These are phyloP conservation scores for Podarcis raffonei DNA, from an alignment of 2,113 vertebrate species.

Conservation along the genomic window DNA sequence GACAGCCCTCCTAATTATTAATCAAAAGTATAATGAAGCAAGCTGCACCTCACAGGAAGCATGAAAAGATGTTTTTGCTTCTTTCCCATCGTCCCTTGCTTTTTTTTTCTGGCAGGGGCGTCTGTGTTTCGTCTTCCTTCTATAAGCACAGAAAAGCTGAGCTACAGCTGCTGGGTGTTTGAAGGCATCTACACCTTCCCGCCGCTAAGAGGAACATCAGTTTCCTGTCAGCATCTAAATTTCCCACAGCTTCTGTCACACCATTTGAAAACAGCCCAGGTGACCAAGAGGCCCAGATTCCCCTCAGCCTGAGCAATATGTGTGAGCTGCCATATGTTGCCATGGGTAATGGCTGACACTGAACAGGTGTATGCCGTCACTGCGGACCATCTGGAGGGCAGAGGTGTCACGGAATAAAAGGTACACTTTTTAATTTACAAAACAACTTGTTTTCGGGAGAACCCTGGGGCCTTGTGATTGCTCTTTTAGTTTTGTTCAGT, in stretches of 20 bases:
- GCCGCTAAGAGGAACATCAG: slow-evolving; percentile 56
- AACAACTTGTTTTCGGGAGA: slow-evolving; percentile 45
- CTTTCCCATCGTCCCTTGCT: slow-evolving; percentile 1
- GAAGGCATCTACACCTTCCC: slow-evolving; percentile 65
- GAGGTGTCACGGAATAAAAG: slow-evolving; percentile 51
- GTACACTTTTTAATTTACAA: slow-evolving; percentile 52
- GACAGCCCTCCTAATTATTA: not conserved
- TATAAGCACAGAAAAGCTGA: slow-evolving; percentile 20
- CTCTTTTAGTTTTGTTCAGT: not conserved
- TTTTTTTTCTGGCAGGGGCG: slow-evolving; percentile 29
- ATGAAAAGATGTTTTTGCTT: not conserved
- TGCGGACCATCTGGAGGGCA: slow-evolving; percentile 74
- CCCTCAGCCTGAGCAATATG: slow-evolving; percentile 70
- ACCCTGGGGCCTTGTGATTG: not conserved
- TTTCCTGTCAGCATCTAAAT: slow-evolving; percentile 71
- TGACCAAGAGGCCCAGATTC: slow-evolving; percentile 70
- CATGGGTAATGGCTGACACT: slow-evolving; percentile 72
- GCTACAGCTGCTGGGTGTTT: slow-evolving; percentile 56
- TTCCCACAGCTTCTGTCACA: slow-evolving; percentile 78
- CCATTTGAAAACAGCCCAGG: slow-evolving; percentile 78
- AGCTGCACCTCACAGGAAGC: not conserved
- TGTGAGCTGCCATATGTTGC: slow-evolving; percentile 75
- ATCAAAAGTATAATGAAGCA: not conserved
- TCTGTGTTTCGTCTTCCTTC: slow-evolving; percentile 16
- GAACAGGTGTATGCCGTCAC: slow-evolving; percentile 77